phyloP scores from a whole-genome alignment of 2,113 vertebrate genomes.

The Alectura lathami region DNA sequence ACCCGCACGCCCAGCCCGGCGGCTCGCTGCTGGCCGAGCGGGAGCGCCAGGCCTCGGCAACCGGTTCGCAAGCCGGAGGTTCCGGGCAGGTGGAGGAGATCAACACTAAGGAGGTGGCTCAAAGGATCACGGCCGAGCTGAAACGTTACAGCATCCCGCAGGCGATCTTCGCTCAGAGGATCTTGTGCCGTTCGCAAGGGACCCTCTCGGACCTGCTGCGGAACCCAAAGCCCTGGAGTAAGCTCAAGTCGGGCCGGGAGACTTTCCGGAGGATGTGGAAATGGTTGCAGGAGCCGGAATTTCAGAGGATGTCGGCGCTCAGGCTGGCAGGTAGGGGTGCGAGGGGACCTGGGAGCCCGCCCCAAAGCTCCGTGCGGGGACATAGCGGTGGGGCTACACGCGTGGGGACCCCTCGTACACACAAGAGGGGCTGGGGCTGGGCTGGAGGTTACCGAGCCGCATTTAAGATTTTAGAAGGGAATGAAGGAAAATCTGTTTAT shows the following conservation, averaged over 20 bases:
- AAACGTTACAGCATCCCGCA: constrained; percentile 99
- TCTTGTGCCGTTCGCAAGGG: constrained; percentile 97
- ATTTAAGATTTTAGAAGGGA: not conserved
- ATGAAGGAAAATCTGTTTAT: not conserved
- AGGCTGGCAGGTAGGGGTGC: constrained; percentile 89
- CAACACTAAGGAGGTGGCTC: constrained; percentile 98
- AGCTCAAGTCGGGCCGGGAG: constrained; percentile 98
- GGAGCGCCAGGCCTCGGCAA: constrained; percentile 79
- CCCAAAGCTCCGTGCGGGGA: not conserved
- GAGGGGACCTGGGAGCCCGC: not conserved
- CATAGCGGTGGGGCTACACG: not conserved
- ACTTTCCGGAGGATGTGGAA: constrained; percentile 99
- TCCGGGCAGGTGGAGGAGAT: constrained; percentile 94
- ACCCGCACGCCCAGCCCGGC: constrained; percentile 86
- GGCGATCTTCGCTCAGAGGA: constrained; percentile 97
- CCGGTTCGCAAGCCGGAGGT: constrained; percentile 81
- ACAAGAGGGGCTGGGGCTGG: not conserved
- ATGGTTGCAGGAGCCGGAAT: constrained; percentile 98
- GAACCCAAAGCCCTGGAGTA: constrained; percentile 99
- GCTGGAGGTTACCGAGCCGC: not conserved
- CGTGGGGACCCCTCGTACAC: not conserved
- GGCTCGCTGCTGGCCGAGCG: constrained; percentile 85
- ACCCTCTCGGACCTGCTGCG: constrained; percentile 97
- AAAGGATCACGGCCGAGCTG: constrained; percentile 95
- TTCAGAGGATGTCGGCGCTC: constrained; percentile 97